These are phyloP conservation scores for Lepidotrigona ventralis DNA, from an alignment of 1,140 invertebrate species.

Conservation along the genomic window DNA sequence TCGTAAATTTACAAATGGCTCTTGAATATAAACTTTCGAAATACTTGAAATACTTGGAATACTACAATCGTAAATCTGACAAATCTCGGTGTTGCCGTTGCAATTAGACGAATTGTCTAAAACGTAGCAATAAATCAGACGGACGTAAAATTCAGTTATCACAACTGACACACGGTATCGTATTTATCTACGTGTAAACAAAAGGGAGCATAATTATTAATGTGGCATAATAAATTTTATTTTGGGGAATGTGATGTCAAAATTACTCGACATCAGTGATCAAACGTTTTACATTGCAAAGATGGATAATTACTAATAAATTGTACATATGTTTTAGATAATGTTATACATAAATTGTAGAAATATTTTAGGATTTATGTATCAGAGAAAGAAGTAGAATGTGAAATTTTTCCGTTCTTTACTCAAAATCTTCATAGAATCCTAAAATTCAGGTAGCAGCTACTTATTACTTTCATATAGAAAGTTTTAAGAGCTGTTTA, in stretches of 20 bases:
- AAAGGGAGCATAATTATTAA: background rate
- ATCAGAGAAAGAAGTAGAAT: background rate
- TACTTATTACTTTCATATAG: background rate
- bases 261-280: no score
- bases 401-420: background rate
- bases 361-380: background rate
- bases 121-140: slow-evolving; percentile 1
- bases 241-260: no score
- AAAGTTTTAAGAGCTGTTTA: background rate
- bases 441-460: background rate
- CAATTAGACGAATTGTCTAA: background rate
- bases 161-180: background rate
- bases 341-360: background rate
- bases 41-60: background rate
- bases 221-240: no score
- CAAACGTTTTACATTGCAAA: no score
- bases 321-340: no score
- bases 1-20: background rate
- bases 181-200: background rate
- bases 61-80: background rate
- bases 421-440: background rate
- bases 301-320: no score
- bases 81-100: background rate
- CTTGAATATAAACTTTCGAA: no score
- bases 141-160: background rate